A percentile compares a stretch with the other conserved stretches of the same genome.
phyloP scores from a whole-genome alignment of 2,113 vertebrate species.

The Mesitornis unicolor region DNA sequence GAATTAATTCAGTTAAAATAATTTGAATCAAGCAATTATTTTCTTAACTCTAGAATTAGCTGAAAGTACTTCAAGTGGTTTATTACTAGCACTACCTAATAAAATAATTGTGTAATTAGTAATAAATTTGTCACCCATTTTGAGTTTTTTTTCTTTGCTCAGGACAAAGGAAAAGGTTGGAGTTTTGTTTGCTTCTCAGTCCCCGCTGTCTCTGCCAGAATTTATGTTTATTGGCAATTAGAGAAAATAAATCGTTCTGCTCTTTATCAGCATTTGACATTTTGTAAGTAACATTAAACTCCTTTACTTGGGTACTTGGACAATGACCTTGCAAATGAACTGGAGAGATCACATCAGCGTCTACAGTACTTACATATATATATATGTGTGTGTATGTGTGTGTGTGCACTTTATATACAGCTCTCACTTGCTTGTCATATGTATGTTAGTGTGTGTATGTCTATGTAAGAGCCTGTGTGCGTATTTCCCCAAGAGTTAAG shows the following conservation, averaged over 20 bases:
- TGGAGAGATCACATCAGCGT: background rate
- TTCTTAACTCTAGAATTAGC: conserved; percentile 81
- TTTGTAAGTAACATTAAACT: background rate
- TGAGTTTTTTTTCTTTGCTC: conserved; percentile 58
- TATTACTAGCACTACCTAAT: conserved; percentile 75
- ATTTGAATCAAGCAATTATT: conserved; percentile 84
- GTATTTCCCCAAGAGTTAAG: background rate
- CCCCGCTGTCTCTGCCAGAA: background rate
- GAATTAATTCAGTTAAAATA: conserved; percentile 83
- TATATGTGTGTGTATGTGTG: background rate
- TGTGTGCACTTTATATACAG: no score
- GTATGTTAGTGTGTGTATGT: background rate
- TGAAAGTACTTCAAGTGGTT: conserved; percentile 77
- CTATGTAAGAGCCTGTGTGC: background rate
- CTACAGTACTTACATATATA: background rate
- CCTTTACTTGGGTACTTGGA: background rate
- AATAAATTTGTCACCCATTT: conserved; percentile 78
- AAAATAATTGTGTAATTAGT: conserved; percentile 80
- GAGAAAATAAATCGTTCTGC: background rate
- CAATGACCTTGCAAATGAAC: background rate
- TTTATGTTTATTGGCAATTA: conserved; percentile 15
- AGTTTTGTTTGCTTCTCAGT: conserved; percentile 15
- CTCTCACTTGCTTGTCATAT: background rate
- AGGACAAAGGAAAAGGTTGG: conserved; percentile 57
- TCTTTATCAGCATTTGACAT: background rate